Evolutionary conservation across 2,113 vertebrate species (phyloP), one percentile per base, ranked within the genome.

Genomic region (Sprattus sprattus): DNA sequence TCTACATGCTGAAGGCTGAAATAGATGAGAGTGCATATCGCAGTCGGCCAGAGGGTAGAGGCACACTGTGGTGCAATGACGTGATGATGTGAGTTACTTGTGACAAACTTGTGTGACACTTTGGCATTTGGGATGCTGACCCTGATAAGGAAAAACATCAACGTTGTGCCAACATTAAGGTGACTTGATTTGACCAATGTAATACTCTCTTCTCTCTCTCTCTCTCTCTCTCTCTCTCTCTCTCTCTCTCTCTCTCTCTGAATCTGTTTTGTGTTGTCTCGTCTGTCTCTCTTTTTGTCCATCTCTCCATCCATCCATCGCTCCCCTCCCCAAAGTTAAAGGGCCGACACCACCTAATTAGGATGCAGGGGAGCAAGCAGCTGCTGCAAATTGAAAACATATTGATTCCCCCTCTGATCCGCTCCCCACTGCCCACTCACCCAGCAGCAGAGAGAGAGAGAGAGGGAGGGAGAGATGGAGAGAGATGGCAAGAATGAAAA

Each of bases 381-480:
- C 28, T 78, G 71, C 71, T 44, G 71, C 71, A 78, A 78, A 78
- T 78, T 39, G 71, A 78, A 78, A 78, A 78, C 71, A 78, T 78
- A 78, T 78, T 78, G 71, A 78, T 78, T 78, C 71, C 32, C 71
- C 28, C 71, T 39, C 57, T 78, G 71, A 78, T 78, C 39, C 71
- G 13, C 71, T 15, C 71, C 13, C 57, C 60, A 78, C 71, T 78
- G 25, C 28, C 71, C 71, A 78, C 25, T 32, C 71, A 22, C 25
- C 13, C 71, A 78, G 71, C 64, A 32, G 64, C 25, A 28, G n/a
- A 71, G 64, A 15, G 28, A 75, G 11, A 64, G 57, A 64, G 57
- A 22, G 20, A 64, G 20, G 22, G 60, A 64, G 60, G 9, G 60
- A 64, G 60, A 78, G 71, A 44, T 28, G 44, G 13, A 15, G 25